Base-by-base conservation (phyloP, 1,140 invertebrate genomes). In the Dufourea novaeangliae region DNA sequence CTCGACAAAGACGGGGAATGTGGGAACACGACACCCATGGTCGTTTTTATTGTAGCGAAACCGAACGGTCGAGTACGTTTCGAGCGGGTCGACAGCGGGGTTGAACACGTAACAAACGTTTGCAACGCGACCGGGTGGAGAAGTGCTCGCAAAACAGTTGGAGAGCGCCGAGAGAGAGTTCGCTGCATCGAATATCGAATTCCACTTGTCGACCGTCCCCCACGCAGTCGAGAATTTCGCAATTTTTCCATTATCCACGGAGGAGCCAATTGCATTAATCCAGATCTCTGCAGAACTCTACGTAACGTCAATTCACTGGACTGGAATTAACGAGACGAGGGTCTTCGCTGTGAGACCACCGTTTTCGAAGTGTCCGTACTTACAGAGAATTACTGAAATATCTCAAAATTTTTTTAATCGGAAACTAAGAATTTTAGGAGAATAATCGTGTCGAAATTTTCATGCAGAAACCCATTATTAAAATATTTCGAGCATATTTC, bases 101-200 rank as follows among this genome's bases (percentile, higher is more conserved):
- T 69, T 27, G 76, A 64, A 63, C 70, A 52, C 44, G 52, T 79
- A 77, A 68, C 64, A 68, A 79, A 82, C 66, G 64, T 25, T 34
- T 73, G 44, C 64, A 44, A 66, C 70, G 66, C 25, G 57, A 69
- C 71, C 66, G 52, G 52, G 37, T 56, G 64, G 32, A 79, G 56
- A 70, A 82, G 80, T 82, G 77, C 71, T 83, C 62, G 76, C 59
- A 81, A 86, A 86, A 80, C 80, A 82, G 78, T 83, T 83, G 80
- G 63, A 56, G 64, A 80, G 39, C 52, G 76, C 34, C 62, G 37
- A 39, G 54, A 63, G 54, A 63, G 46, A 54, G 22, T 22, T 56
- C 32, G 46, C 61, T 66, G 61, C 39, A 54, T 74, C 71, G 71
- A 74, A 74, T 74, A 66, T 74, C 61, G 61, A 74, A 74, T 66